Percentiles rank a stretch among this genome's conserved stretches.
Conservation (phyloP, 2,113 vertebrate species). For the Lophotis ruficrista region DNA sequence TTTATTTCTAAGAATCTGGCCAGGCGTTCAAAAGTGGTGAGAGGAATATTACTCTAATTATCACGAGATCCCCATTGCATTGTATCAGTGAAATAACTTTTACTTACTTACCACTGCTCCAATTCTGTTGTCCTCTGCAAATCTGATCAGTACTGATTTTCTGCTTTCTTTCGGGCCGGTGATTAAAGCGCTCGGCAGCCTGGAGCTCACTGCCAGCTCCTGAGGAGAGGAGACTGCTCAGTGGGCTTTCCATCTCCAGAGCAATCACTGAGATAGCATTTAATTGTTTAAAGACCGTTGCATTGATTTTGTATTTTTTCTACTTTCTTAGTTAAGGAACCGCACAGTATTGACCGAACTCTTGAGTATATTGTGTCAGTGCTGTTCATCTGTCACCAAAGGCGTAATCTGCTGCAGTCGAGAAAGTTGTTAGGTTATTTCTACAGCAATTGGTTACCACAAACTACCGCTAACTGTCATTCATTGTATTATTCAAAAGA, state of each 20-base stretch:
- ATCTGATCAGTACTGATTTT: background rate
- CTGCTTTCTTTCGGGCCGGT: background rate
- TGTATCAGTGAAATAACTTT: background rate
- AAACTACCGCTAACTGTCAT: accelerated
- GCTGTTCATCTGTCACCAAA: background rate
- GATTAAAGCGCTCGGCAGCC: background rate
- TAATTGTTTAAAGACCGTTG: background rate
- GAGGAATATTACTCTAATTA: background rate
- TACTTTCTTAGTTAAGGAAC: background rate
- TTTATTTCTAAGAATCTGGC: background rate
- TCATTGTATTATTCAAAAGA: background rate
- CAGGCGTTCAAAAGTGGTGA: background rate
- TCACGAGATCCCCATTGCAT: background rate
- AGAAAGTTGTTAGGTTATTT: background rate
- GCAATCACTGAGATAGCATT: background rate
- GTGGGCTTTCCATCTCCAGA: background rate
- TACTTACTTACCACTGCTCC: background rate
- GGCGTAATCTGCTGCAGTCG: background rate
- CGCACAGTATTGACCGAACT: background rate
- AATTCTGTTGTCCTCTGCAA: background rate
- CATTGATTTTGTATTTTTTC: background rate
- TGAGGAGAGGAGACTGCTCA: background rate
- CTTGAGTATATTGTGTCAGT: accelerated
- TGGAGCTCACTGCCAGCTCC: background rate
- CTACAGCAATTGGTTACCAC: background rate